Conservation (phyloP, 2,113 vertebrate species). For the Rafetus swinhoei region DNA sequence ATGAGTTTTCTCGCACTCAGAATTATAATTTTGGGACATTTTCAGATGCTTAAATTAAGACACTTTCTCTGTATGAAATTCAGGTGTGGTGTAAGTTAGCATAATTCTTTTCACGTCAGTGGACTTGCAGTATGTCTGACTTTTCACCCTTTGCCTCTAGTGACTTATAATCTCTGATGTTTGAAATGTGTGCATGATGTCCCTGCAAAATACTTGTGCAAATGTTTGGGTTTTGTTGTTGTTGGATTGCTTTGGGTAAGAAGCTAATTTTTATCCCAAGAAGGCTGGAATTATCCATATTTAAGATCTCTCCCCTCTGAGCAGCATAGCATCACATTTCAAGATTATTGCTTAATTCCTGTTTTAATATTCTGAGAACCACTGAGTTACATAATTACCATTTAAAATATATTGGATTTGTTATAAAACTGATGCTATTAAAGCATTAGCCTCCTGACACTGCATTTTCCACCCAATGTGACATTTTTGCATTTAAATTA, state of each 20-base stretch:
- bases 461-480: conserved; percentile 5
- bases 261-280: neutral
- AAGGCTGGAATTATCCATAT: neutral
- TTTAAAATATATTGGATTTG: conserved; percentile 12
- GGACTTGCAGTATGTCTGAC: neutral
- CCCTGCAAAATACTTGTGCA: neutral
- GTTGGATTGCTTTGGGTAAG: neutral
- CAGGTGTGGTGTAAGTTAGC: neutral
- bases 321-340: conserved; percentile 11
- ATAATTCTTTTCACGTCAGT: neutral
- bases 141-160: neutral
- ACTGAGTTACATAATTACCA: conserved; percentile 26
- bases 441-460: neutral
- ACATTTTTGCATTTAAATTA: conserved; percentile 50
- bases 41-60: neutral
- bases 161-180: neutral
- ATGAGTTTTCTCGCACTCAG: fast-evolving
- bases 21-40: neutral
- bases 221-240: neutral
- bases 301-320: neutral
- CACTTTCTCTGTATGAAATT: neutral
- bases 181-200: neutral
- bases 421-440: conserved; percentile 21
- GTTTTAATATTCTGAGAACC: conserved; percentile 22
- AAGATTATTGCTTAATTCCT: conserved; percentile 15